These are phyloP conservation scores for Dynastes tityus DNA, from an alignment of 2,888 invertebrate genomes.

Conservation along the genomic window DNA sequence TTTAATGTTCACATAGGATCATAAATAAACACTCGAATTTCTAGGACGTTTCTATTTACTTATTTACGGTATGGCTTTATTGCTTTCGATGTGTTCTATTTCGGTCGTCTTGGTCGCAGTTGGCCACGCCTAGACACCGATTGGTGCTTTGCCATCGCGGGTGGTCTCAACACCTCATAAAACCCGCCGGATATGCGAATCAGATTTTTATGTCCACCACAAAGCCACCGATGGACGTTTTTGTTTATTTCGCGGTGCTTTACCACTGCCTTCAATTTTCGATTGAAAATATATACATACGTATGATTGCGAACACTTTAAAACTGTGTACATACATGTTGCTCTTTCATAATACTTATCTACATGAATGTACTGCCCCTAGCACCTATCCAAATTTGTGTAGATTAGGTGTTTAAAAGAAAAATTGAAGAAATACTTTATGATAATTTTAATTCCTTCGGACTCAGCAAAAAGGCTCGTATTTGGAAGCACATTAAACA, in stretches of 20 bases:
- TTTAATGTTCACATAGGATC: constrained; percentile 67
- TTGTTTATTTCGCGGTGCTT: constrained; percentile 40
- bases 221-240: constrained; percentile 42
- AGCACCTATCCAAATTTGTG: too few relatives aligned
- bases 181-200: constrained; percentile 61
- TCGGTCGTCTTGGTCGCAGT: constrained; percentile 59
- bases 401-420: too few relatives aligned
- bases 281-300: neutral
- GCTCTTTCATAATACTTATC: neutral
- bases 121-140: constrained; percentile 46
- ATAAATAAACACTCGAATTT: constrained; percentile 70
- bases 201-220: constrained; percentile 50
- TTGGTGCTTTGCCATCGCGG: constrained; percentile 56
- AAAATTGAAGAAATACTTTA: too few relatives aligned
- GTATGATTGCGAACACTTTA: neutral
- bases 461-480: too few relatives aligned
- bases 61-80: constrained; percentile 69
- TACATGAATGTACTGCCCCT: too few relatives aligned
- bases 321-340: neutral
- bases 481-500: too few relatives aligned
- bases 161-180: constrained; percentile 64
- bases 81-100: constrained; percentile 67
- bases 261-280: constrained; percentile 5
- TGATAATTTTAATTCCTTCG: too few relatives aligned
- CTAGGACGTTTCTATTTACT: constrained; percentile 70